phyloP scores from a whole-genome alignment of 2,113 vertebrate species.

The Acanthisitta chloris region DNA sequence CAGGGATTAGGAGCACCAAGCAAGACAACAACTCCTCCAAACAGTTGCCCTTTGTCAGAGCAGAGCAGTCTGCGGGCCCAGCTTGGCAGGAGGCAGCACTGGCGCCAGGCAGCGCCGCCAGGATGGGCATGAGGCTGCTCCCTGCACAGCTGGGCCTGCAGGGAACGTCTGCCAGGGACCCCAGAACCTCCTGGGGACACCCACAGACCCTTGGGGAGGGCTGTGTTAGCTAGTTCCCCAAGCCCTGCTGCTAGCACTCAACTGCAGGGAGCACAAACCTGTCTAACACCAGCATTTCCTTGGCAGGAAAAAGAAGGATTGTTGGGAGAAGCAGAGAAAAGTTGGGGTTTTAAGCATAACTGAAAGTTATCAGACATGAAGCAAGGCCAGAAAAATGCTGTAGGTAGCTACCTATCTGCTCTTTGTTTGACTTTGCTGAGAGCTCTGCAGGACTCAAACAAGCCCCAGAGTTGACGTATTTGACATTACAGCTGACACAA shows the following conservation, averaged over 20 bases:
- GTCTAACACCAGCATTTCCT: neutral
- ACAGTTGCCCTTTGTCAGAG: constrained; percentile 50
- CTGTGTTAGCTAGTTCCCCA: neutral
- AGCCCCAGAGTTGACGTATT: neutral
- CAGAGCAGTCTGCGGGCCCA: neutral
- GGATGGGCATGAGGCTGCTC: neutral
- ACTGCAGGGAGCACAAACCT: neutral
- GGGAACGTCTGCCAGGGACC: neutral
- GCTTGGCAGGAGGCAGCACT: neutral
- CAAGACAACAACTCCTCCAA: constrained; percentile 24
- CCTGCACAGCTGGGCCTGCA: neutral
- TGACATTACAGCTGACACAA: neutral
- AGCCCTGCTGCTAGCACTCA: neutral
- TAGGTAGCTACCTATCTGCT: neutral
- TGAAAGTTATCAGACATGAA: neutral
- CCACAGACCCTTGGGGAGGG: neutral
- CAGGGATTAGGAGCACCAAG: constrained; percentile 17
- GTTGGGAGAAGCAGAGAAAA: neutral
- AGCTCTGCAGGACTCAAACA: neutral
- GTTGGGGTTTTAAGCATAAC: neutral
- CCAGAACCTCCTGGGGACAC: neutral
- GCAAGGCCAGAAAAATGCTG: neutral
- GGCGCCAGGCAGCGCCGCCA: neutral
- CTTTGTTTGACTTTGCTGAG: neutral
- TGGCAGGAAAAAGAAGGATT: neutral